Evolutionary conservation across 2,888 invertebrate genomes (phyloP).

Genomic region (Dioctria linearis): DNA sequence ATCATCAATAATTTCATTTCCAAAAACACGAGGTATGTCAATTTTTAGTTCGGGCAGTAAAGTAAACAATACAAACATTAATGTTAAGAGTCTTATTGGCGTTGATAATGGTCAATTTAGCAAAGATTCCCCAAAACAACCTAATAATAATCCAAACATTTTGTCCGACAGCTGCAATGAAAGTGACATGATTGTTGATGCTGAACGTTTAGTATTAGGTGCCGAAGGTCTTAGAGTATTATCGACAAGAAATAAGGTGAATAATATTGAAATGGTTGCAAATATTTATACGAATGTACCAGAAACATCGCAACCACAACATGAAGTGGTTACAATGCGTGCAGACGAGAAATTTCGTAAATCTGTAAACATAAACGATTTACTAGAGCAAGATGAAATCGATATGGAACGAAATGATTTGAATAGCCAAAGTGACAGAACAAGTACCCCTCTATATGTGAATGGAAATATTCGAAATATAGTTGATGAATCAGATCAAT

Average conservation of each 20-base stretch:
- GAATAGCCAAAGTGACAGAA: slow-evolving; percentile 65
- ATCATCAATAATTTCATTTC: slow-evolving; percentile 70
- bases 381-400: slow-evolving; percentile 67
- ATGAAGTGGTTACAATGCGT: slow-evolving; percentile 71
- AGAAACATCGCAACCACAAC: slow-evolving; percentile 76
- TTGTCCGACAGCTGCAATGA: slow-evolving; percentile 73
- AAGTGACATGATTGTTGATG: slow-evolving; percentile 68
- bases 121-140: slow-evolving; percentile 66
- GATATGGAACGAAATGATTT: slow-evolving; percentile 64
- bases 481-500: slow-evolving; percentile 32
- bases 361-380: slow-evolving; percentile 64
- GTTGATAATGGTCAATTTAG: slow-evolving; percentile 58
- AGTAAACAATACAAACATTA: slow-evolving; percentile 86
- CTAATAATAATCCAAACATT: slow-evolving; percentile 77
- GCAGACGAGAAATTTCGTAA: slow-evolving; percentile 65
- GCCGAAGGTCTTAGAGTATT: slow-evolving; percentile 66
- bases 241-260: slow-evolving; percentile 66
- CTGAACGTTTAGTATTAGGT: slow-evolving; percentile 69
- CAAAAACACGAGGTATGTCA: slow-evolving; percentile 71
- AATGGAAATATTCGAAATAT: slow-evolving; percentile 64
- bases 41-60: slow-evolving; percentile 82
- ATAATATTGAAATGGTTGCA: slow-evolving; percentile 70
- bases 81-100: slow-evolving; percentile 68
- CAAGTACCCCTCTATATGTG: slow-evolving; percentile 67
- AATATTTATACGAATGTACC: slow-evolving; percentile 79